Conservation (phyloP, 2,888 invertebrate species). For the Xestia ashworthii region DNA sequence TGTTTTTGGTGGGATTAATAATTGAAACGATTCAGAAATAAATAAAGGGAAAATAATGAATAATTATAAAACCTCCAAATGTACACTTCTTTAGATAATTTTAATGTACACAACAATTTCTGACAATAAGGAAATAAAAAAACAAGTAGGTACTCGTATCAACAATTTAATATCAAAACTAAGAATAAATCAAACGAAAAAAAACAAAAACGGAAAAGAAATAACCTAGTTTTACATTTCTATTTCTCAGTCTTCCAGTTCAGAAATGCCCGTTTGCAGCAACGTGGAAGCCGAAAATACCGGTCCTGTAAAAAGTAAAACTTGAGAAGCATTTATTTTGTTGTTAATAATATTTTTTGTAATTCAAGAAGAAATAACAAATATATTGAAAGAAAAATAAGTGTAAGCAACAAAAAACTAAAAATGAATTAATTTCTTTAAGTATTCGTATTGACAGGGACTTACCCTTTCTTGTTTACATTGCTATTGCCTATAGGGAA, state of each 20-base stretch:
- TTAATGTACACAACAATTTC: neutral
- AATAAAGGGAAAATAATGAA: neutral
- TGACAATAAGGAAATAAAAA: neutral
- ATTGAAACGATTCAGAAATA: no score
- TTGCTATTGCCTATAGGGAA: constrained; percentile 73
- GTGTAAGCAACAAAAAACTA: neutral
- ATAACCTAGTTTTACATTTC: neutral
- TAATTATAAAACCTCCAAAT: neutral
- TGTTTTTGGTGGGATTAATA: no score
- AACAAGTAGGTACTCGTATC: neutral
- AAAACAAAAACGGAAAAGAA: neutral
- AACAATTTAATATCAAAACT: neutral
- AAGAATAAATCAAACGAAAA: neutral
- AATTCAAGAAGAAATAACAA: neutral
- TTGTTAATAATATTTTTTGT: no score
- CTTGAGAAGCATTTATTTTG: no score
- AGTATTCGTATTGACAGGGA: neutral
- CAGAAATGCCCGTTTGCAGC: neutral
- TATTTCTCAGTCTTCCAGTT: neutral
- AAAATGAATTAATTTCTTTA: neutral
- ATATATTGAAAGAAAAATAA: neutral
- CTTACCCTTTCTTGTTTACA: constrained; percentile 74
- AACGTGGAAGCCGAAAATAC: neutral
- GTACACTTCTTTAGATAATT: neutral
- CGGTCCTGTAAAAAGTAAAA: neutral